Evolutionary conservation across 2,113 vertebrate species (phyloP), one percentile per base, ranked within the genome.

Genomic region (Xerus inauris): DNA sequence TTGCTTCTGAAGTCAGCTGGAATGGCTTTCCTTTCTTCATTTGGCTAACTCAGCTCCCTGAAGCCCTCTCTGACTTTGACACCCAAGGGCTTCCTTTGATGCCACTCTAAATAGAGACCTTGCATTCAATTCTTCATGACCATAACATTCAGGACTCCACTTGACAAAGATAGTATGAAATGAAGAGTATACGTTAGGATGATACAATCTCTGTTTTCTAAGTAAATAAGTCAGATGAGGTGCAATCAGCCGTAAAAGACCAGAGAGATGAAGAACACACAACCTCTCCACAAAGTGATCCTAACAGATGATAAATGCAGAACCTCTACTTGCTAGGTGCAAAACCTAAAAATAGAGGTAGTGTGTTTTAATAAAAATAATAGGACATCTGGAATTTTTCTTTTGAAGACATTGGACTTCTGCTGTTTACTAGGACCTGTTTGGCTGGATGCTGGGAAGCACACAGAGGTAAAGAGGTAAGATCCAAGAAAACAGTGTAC

Each of bases 361-460:
- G 49, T 26, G n/a, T 80, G 5, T 69, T 85, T 93, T 80, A 71
- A 87, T 72, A 59, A 51, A 57, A 90, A 96, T 88, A 96, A 47
- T 38, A 92, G 20, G 35, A 35, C 83, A 87, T n/a, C 20, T 89
- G 20, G 65, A 83, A n/a, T 17, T 47, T 67, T 77, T 80, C n/a
- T 80, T 93, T 84, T 59, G 35, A 77, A 71, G 40, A 89, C 67
- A 65, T 9, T 38, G 51, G 91, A 13, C 62, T 94, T 65, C 65
- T 85, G 76, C 28, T 80, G 1, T 75, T 40, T 76, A 81, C 28
- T 30, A 49, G 10, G 71, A 16, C n/a, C 62, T 72, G 2, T 19
- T 49, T 82, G 69, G 8, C 45, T 94, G 59, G 32, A 8, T 94
- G 35, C 65, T 93, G 8, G 45, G 51, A 93, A 91, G n/a, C 77